phyloP scores from a whole-genome alignment of 2,888 invertebrate genomes.

The Emesis russula region DNA sequence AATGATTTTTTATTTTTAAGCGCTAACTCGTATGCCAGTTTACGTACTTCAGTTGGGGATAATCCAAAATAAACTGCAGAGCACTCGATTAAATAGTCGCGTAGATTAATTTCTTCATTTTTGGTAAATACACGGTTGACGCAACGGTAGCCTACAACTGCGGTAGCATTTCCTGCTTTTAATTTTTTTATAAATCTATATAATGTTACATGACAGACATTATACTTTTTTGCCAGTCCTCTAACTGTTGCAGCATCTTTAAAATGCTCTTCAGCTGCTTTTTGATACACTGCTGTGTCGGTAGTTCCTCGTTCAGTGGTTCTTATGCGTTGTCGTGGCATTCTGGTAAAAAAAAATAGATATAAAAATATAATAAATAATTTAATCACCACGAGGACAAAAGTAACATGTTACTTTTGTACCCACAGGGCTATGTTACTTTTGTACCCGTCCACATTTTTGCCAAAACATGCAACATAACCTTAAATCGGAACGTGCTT shows the following conservation, averaged over 20 bases:
- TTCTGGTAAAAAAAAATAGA: conserved; percentile 46
- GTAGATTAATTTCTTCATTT: conserved; percentile 24
- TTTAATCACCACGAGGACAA: conserved; percentile 39
- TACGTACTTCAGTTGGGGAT: conserved; percentile 12
- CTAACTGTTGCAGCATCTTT: conserved; percentile 58
- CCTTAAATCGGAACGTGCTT: conserved; percentile 51
- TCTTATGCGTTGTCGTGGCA: conserved; percentile 58
- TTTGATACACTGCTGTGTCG: conserved; percentile 61
- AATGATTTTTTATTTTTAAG: too few species aligned
- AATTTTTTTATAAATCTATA: conserved; percentile 65
- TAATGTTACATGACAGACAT: conserved; percentile 35
- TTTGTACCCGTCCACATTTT: conserved; percentile 50
- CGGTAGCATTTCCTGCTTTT: conserved; percentile 69
- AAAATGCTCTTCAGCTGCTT: conserved; percentile 4
- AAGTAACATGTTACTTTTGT: conserved; percentile 68
- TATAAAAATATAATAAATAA: neutral
- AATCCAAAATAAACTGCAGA: conserved; percentile 66
- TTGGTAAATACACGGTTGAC: conserved; percentile 54
- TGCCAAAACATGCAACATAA: conserved; percentile 49
- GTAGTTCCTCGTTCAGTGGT: conserved; percentile 47
- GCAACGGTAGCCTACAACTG: conserved; percentile 71
- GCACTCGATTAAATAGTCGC: conserved; percentile 59
- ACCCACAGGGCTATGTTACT: conserved; percentile 29
- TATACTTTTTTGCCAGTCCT: conserved; percentile 64
- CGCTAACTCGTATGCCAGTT: too few species aligned